phyloP scores from a whole-genome alignment of 2,888 invertebrate genomes.

The Caenorhabditis becei region DNA sequence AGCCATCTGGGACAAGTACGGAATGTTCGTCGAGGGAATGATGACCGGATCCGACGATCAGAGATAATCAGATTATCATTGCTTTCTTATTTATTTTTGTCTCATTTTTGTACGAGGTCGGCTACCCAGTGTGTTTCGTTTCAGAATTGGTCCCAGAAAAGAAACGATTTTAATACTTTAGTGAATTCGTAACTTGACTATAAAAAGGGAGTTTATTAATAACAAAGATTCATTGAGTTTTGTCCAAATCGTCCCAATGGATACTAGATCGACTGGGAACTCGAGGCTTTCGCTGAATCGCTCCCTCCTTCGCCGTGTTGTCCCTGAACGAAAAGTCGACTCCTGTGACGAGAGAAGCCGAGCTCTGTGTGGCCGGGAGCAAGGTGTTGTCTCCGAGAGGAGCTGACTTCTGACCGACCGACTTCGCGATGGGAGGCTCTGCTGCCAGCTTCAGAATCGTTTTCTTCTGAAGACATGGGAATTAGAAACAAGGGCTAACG shows the following conservation, averaged over 20 bases:
- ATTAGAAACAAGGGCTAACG: neutral
- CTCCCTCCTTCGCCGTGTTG: constrained; percentile 31
- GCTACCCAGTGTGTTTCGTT: neutral
- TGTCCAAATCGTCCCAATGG: constrained; percentile 39
- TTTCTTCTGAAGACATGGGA: neutral
- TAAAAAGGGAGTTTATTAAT: neutral
- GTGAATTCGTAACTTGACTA: too few relatives aligned
- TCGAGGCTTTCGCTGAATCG: constrained; percentile 1
- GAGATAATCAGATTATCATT: neutral
- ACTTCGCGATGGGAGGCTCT: constrained; percentile 52
- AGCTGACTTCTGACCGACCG: constrained; percentile 59
- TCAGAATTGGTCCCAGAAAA: neutral
- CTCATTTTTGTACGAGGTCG: constrained; percentile 10
- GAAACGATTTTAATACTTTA: neutral
- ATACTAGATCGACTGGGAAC: constrained; percentile 28
- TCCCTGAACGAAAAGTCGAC: constrained; percentile 32
- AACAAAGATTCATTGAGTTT: constrained; percentile 30
- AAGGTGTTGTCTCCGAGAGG: constrained; percentile 39
- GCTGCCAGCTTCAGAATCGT: constrained; percentile 29
- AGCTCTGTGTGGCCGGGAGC: constrained; percentile 42
- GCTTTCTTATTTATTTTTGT: neutral
- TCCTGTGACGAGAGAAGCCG: constrained; percentile 34
- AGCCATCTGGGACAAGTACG: constrained; percentile 63
- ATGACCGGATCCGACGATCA: neutral
- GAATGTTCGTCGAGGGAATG: constrained; percentile 32